A percentile compares a stretch with the other conserved stretches of the same genome.
Conservation (phyloP, 1,140 invertebrate genomes). For the Vanessa atalanta region DNA sequence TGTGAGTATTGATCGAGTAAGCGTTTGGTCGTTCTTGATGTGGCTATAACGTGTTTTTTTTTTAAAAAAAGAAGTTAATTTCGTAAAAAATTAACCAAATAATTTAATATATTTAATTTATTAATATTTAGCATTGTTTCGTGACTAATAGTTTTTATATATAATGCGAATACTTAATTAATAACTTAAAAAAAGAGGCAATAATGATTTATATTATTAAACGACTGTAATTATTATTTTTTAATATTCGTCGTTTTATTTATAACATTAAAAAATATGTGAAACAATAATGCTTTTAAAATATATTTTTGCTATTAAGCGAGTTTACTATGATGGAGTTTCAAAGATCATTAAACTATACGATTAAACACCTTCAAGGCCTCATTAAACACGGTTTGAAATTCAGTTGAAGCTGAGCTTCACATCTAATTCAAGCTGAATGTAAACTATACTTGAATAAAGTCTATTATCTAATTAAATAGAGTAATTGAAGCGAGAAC, state of each 20-base stretch:
- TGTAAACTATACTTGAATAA: conserved; percentile 28
- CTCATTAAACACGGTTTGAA: conserved; percentile 17
- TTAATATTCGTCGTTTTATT: no score
- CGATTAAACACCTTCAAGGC: not conserved
- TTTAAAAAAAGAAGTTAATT: not conserved
- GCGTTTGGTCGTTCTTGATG: conserved; percentile 20
- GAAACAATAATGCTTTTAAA: not conserved
- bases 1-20: conserved; percentile 31
- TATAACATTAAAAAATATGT: not conserved
- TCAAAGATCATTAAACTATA: not conserved
- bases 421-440: conserved; percentile 18
- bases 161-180: no score
- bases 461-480: conserved; percentile 33
- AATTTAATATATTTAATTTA: no score
- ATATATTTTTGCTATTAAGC: conserved; percentile 3
- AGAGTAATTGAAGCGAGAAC: conserved; percentile 30
- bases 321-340: conserved; percentile 1
- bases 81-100: no score
- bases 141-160: no score
- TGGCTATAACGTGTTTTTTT: conserved; percentile 6
- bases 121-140: no score
- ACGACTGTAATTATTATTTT: no score
- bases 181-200: no score
- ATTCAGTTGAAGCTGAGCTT: conserved; percentile 4
- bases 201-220: no score